Base-by-base conservation (phyloP, 1,140 invertebrate genomes). In the Neodiprion lecontei region DNA sequence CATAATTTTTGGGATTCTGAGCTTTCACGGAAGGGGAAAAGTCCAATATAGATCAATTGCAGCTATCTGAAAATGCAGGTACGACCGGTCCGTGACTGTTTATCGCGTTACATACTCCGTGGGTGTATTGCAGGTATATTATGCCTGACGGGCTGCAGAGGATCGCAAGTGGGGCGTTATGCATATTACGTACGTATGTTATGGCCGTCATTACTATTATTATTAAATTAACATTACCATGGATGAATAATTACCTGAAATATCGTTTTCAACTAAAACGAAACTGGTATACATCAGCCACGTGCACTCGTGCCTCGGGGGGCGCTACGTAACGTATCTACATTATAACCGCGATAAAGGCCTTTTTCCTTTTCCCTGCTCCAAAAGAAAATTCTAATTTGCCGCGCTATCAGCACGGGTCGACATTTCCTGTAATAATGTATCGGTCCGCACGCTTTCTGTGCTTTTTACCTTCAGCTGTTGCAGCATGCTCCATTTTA, bases 381-480 rank as follows among this genome's bases (percentile, higher is more conserved):
- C 28, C 2, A 40, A 40, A 40, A 61, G 53, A 17, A 61, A 61
- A 61, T 61, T 61, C 53, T 14, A 61, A 61, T 61, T 61, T 61
- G 11, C 9, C 9, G 28, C 53, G 5, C 4, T 14, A 61, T 61
- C 53, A 61, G 53, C 53, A 12, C 53, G n/a, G 28, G 28, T 5
- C 53, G 53, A 61, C 53, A 61, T 61, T 61, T 61, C 53, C 53
- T 61, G 53, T n/a, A 61, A 61, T 61, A 61, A 61, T n/a, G 53
- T 1, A 61, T 61, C 53, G 4, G n/a, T 61, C 53, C 7, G 7
- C n/a, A n/a, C 53, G 53, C 28, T 5, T 40, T 40, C 28, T 40
- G 28, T 5, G 28, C 28, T 40, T 40, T 40, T 40, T 40, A 40
- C 28, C 28, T 40, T 40, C 28, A 40, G 28, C 28, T 40, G 28